Base-by-base conservation (phyloP, 2,888 invertebrate genomes). In the Panzeria rudis region DNA sequence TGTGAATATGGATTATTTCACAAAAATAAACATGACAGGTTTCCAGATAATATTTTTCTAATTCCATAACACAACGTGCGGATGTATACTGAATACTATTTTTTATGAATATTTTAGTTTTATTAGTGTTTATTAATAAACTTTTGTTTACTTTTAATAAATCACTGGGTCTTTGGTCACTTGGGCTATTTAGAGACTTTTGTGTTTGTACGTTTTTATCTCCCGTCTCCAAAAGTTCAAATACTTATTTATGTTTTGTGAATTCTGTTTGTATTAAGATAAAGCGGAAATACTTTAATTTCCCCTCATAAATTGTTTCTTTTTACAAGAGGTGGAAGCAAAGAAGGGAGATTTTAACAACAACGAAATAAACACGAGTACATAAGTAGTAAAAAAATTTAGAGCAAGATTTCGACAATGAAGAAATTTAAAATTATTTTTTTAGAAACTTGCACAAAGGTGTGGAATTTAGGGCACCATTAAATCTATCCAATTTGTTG, bases 231-330 rank as follows among this genome's bases (percentile, higher is more conserved):
- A 35, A 50, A 78, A 61, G 38, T 75, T 62, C n/a, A 69, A 50
- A 61, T 61, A 32, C 35, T 84, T 38, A 47, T 73, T 75, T 59
- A 47, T n/a, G 59, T 56, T 62, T 77, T 69, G 50, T 41, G 17
- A 69, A 54, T 71, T 71, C 61, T 41, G 41, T 61, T 69, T 68
- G 50, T 50, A 38, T 81, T 44, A 3, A 29, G 47, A 54, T 78
- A 81, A 81, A 84, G 73, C 84, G 84, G 84, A 84, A 84, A 84
- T 84, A 69, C 62, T 81, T 72, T 59, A 66, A 38, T 75, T 76
- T 82, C 69, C 52, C 44, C 54, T 59, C 61, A 17, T 38, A 50
- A 20, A 13, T 62, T 76, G 17, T 5, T 47, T 38, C 38, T 38
- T 29, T 13, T 17, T 25, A 8, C 7, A 32, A 17, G 44, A 29